Evolutionary conservation across 2,888 invertebrate genomes (phyloP).

Genomic region (Lithodes maja): DNA sequence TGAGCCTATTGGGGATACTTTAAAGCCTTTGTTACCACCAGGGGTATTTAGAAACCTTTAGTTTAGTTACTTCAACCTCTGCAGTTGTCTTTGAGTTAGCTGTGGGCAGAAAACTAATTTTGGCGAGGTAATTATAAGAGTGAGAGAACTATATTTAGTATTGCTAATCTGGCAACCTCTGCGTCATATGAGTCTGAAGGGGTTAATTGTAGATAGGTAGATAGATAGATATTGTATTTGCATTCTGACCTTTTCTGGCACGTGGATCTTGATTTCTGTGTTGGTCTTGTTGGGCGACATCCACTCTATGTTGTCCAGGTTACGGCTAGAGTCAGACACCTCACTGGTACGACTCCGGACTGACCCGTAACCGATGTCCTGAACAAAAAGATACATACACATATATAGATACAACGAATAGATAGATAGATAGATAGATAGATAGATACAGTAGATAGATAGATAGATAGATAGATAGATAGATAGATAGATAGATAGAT

Average conservation of each 20-base stretch:
- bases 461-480: background rate
- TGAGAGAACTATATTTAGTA: no score
- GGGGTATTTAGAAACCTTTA: no score
- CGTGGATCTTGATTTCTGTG: slow-evolving; percentile 53
- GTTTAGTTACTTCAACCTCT: no score
- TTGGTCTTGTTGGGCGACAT: slow-evolving; percentile 58
- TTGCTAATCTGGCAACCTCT: no score
- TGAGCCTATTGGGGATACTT: no score
- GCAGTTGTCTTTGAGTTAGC: no score
- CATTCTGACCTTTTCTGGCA: slow-evolving; percentile 62
- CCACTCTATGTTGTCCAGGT: slow-evolving; percentile 83
- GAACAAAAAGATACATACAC: background rate
- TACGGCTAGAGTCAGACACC: slow-evolving; percentile 67
- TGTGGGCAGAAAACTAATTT: no score
- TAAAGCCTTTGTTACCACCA: no score
- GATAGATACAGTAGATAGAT: background rate
- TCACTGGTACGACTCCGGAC: slow-evolving; percentile 80
- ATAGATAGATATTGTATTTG: no score
- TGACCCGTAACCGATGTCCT: slow-evolving; percentile 87
- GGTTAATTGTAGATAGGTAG: no score
- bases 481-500: background rate
- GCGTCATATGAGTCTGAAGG: no score
- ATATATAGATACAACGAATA: background rate
- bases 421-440: background rate
- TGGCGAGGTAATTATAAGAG: no score